A percentile compares a stretch with the other conserved stretches of the same genome.
Evolutionary conservation across 2,888 invertebrate species (phyloP).

Genomic region (Melanchra persicariae): DNA sequence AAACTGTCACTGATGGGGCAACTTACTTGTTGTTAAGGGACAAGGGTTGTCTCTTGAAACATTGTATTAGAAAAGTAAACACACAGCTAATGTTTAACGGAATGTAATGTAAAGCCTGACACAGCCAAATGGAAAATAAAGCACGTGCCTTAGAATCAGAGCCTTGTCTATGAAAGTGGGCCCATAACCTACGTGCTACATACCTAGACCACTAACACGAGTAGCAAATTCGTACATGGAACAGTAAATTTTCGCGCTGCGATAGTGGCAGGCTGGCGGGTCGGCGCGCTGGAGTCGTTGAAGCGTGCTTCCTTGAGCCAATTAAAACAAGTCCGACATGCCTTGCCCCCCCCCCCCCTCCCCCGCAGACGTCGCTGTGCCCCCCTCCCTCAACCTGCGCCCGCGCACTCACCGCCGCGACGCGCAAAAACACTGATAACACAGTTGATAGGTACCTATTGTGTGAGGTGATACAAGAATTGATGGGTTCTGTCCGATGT

Average conservation of each 20-base stretch:
- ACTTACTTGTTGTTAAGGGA: too few species aligned
- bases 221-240: constrained; percentile 54
- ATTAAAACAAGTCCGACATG: constrained; percentile 79
- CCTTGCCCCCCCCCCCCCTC: constrained; percentile 60
- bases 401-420: constrained; percentile 50
- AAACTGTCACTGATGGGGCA: not conserved
- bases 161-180: constrained; percentile 1
- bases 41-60: not conserved
- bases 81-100: not conserved
- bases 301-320: constrained; percentile 86
- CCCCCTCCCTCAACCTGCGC: constrained; percentile 38
- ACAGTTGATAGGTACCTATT: constrained; percentile 62
- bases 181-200: constrained; percentile 3
- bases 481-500: not conserved
- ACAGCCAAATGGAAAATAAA: not conserved
- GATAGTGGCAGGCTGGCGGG: constrained; percentile 54
- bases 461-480: constrained; percentile 41
- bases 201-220: constrained; percentile 27
- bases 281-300: constrained; percentile 76
- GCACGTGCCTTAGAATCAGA: not conserved
- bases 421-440: constrained; percentile 76
- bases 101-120: not conserved
- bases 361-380: constrained; percentile 30
- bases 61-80: not conserved
- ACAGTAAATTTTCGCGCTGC: constrained; percentile 67